Conservation (phyloP, 2,888 invertebrate genomes). For the Pogonocherus hispidulus region DNA sequence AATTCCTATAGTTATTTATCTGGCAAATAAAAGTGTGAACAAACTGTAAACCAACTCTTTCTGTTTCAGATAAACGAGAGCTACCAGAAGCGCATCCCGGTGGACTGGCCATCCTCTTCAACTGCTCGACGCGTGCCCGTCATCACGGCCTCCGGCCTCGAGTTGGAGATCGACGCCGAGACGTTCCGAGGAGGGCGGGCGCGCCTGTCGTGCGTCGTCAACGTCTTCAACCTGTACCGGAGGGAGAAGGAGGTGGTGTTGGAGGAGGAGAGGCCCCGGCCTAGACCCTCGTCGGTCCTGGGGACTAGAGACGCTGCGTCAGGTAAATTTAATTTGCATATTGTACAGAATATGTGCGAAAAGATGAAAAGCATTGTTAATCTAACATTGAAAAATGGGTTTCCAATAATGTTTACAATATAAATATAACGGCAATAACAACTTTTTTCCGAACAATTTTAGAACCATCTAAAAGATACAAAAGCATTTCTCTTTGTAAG, state of each 20-base stretch:
- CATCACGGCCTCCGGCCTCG: slow-evolving; percentile 12
- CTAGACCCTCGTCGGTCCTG: slow-evolving; percentile 81
- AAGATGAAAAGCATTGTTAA: no score
- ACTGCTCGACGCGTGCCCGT: slow-evolving; percentile 5
- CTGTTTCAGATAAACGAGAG: slow-evolving; percentile 27
- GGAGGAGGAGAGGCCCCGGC: slow-evolving; percentile 82
- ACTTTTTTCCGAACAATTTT: no score
- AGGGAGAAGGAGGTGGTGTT: slow-evolving; percentile 75
- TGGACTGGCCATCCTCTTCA: neutral
- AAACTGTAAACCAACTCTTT: no score
- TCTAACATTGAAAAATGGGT: no score
- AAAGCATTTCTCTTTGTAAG: no score
- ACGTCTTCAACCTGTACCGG: slow-evolving; percentile 78
- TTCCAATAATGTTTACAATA: no score
- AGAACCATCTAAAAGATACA: no score
- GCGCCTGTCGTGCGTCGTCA: slow-evolving; percentile 77
- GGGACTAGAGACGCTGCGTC: slow-evolving; percentile 77
- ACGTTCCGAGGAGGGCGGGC: slow-evolving; percentile 76
- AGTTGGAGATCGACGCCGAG: slow-evolving; percentile 25
- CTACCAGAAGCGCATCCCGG: slow-evolving; percentile 13
- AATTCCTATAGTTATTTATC: no score
- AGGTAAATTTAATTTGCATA: slow-evolving; percentile 67
- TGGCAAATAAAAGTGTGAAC: no score
- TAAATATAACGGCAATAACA: no score
- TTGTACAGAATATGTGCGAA: no score